Evolutionary conservation across 2,797 vertebrate species (phyloP).

Genomic region (Poecilia wingei): DNA sequence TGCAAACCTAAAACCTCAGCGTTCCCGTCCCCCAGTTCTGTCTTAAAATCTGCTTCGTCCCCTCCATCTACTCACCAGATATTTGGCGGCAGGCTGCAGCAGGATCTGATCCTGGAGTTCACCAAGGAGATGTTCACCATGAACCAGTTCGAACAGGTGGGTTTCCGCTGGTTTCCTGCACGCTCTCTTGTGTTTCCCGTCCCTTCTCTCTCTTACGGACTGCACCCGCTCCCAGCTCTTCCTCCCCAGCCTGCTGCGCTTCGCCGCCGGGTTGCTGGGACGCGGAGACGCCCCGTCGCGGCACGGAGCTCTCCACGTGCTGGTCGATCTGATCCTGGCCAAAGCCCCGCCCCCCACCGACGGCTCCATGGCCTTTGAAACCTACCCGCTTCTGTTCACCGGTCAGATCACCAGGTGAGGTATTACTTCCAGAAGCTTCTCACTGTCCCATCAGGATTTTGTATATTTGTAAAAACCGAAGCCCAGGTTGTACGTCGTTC

Average conservation of each 20-base stretch:
- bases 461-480: not conserved
- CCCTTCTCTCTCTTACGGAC: not conserved
- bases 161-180: not conserved
- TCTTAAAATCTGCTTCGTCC: not conserved
- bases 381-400: slow-evolving; percentile 91
- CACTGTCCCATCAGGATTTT: not conserved
- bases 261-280: slow-evolving; percentile 80
- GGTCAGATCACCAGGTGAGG: slow-evolving; percentile 82
- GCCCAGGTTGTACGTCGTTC: no score
- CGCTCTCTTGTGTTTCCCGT: not conserved
- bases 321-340: slow-evolving; percentile 89
- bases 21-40: rapidly evolving
- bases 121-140: slow-evolving; percentile 91
- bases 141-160: slow-evolving; percentile 93
- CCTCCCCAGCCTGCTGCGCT: slow-evolving; percentile 89
- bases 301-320: slow-evolving; percentile 80
- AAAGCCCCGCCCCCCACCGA: slow-evolving; percentile 92
- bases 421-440: not conserved
- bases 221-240: slow-evolving; percentile 81
- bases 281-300: slow-evolving; percentile 63
- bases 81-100: slow-evolving; percentile 83
- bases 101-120: slow-evolving; percentile 86
- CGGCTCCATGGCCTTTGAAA: slow-evolving; percentile 95
- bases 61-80: slow-evolving; percentile 75
- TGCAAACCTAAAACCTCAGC: rapidly evolving